A percentile compares a stretch with the other conserved stretches of the same genome.
phyloP scores from a whole-genome alignment of 2,888 invertebrate species.

The Nineta flava region DNA sequence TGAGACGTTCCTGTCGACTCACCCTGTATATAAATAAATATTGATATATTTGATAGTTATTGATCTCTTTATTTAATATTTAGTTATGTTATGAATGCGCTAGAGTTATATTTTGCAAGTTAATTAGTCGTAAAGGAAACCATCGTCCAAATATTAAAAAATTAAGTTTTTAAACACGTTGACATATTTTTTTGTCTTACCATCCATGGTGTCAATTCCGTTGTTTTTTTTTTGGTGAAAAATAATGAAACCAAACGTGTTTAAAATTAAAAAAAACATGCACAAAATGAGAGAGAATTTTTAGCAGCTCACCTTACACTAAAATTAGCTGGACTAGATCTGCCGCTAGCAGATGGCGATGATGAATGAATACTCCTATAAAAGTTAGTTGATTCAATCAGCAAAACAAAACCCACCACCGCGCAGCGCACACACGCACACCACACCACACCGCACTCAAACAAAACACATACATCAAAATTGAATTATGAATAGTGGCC shows the following conservation, averaged over 20 bases:
- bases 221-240: too few species aligned
- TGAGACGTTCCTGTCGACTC: too few species aligned
- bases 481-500: not conserved
- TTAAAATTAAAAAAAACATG: not conserved
- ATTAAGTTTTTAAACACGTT: too few species aligned
- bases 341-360: conserved; percentile 22
- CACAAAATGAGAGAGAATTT: not conserved
- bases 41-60: too few species aligned
- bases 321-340: conserved; percentile 22
- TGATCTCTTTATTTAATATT: too few species aligned
- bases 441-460: not conserved
- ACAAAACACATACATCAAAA: not conserved
- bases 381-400: conserved; percentile 3
- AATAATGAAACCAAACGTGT: not conserved
- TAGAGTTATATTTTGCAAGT: too few species aligned
- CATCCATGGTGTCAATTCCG: too few species aligned
- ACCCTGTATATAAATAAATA: too few species aligned
- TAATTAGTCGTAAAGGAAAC: too few species aligned
- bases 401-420: conserved; percentile 5
- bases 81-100: too few species aligned
- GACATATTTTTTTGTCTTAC: too few species aligned
- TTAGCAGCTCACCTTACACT: conserved; percentile 16
- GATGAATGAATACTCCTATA: conserved; percentile 17
- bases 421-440: not conserved
- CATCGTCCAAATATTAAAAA: too few species aligned